Evolutionary conservation across 2,888 invertebrate species (phyloP).

Genomic region (Plusia festucae): DNA sequence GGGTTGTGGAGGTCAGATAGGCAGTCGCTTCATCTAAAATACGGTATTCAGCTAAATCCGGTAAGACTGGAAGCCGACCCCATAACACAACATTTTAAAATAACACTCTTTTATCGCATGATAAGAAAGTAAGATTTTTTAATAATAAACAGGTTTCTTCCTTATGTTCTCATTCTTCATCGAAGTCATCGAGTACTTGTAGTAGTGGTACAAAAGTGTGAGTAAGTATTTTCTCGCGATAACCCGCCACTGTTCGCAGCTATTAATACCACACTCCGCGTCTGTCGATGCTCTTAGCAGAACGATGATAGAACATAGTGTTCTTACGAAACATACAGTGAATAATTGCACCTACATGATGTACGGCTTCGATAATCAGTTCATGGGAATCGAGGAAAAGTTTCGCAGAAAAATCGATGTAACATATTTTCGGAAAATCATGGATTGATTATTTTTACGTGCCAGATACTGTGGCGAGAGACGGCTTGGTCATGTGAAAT

Average conservation of each 20-base stretch:
- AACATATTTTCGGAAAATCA: neutral
- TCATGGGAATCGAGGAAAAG: neutral
- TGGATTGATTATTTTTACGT: neutral
- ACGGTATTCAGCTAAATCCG: no score
- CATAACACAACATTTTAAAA: no score
- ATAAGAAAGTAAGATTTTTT: no score
- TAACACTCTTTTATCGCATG: no score
- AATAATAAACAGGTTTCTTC: conserved; percentile 21
- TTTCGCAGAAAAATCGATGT: neutral
- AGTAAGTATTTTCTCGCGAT: conserved; percentile 62
- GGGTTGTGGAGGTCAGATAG: no score
- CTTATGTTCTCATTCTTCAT: neutral
- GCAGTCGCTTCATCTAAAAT: no score
- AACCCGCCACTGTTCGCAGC: conserved; percentile 56
- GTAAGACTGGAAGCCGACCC: no score
- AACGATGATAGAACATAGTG: conserved; percentile 59
- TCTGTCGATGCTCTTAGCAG: conserved; percentile 59
- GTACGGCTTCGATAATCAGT: conserved; percentile 12
- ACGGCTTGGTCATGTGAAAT: no score
- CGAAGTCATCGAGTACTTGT: neutral
- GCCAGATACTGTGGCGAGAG: no score
- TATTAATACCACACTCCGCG: conserved; percentile 57
- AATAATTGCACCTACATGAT: conserved; percentile 43
- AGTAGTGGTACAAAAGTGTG: conserved; percentile 47
- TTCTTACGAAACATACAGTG: conserved; percentile 54